phyloP scores from a whole-genome alignment of 2,113 vertebrate species.

The Oreocharis arfaki region DNA sequence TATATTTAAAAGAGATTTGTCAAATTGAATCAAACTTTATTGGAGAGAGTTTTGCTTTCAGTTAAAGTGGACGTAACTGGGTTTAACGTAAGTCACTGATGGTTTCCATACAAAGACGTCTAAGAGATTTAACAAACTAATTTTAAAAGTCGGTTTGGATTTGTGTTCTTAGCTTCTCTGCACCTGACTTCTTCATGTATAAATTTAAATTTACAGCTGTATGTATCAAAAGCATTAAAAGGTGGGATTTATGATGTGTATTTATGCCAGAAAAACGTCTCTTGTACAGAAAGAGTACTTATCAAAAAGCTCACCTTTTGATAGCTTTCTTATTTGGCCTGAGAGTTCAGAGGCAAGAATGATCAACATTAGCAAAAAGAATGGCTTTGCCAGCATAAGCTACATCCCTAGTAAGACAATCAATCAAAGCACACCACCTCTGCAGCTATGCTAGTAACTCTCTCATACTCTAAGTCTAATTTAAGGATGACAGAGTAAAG shows the following conservation, averaged over 20 bases:
- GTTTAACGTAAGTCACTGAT: not conserved
- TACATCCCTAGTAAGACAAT: not conserved
- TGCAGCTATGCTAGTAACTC: not conserved
- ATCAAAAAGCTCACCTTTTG: not conserved
- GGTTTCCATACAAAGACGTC: not conserved
- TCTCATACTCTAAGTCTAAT: not conserved
- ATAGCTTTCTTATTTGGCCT: not conserved
- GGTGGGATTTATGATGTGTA: fast-evolving
- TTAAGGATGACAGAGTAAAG: not conserved
- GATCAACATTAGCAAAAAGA: not conserved
- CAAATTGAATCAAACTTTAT: not conserved
- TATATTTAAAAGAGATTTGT: not conserved
- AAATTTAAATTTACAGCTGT: not conserved
- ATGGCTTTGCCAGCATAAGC: not conserved
- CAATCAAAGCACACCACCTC: not conserved
- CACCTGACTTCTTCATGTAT: not conserved
- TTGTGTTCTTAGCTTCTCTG: not conserved
- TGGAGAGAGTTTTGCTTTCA: not conserved
- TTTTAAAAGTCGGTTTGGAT: not conserved
- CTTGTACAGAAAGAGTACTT: not conserved
- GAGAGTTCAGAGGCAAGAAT: not conserved
- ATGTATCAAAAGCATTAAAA: not conserved
- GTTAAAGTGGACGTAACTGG: not conserved
- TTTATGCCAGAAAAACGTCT: not conserved
- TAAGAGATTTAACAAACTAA: not conserved